Evolutionary conservation across 2,113 vertebrate species (phyloP), one percentile per base, ranked within the genome.

Genomic region (Bungarus multicinctus): DNA sequence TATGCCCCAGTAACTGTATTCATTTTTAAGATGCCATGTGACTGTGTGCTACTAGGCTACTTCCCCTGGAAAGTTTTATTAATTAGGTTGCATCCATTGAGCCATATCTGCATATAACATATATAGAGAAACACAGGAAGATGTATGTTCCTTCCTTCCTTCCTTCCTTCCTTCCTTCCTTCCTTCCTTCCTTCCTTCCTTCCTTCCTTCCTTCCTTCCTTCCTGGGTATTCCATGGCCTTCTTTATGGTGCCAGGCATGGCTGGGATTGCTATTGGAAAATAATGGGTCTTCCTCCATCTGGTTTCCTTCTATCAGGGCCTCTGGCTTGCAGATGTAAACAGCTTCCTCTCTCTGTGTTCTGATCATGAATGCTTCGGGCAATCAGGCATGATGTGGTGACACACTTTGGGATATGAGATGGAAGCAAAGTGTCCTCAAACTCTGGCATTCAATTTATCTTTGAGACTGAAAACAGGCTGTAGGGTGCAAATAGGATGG

Each of bases 31-130:
- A 5, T 34, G n/a, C 5, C 69, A 74, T 74, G n/a, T 69, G 64
- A 69, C 5, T 34, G 30, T 69, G 30, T 74, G 5, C 69, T 74
- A 7, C 64, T 69, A 69, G n/a, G 6, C n/a, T 74, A 74, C 14
- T 74, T 18, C 16, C 69, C n/a, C n/a, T 74, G 69, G n/a, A 74
- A 74, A 1, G n/a, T 39, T 34, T 16, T 57, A 53, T 16, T 88
- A 81, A 69, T 2, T 30, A 87, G 30, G 7, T 45, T 27, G 0
- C 5, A 0, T 11, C 89, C 85, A 20, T 69, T 50, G 4, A 47
- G 54, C 0, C 0, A 34, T 53, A 39, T 58, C 88, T 57, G 64
- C 85, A 69, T 39, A 2, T n/a, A 12, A 69, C 30, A 30, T 86
- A 86, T 10, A 47, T 14, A 50, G 22, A 50, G 85, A 87, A 47